Evolutionary conservation across 2,888 invertebrate genomes (phyloP).

Genomic region (Zhuqinia jingwanae): DNA sequence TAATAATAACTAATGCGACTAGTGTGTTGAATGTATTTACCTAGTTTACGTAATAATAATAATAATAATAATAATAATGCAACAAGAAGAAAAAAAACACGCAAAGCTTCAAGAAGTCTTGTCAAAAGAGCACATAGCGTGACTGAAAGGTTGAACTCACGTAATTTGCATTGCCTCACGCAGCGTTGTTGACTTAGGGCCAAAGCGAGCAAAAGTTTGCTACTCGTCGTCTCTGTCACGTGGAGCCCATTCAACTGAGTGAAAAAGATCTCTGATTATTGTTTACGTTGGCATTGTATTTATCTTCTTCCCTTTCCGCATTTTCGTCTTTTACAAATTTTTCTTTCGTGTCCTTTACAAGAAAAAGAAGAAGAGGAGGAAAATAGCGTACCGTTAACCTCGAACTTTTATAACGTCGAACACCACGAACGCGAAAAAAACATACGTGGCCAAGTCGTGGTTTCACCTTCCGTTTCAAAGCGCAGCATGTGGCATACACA

Average conservation of each 20-base stretch:
- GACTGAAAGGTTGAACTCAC: constrained; percentile 69
- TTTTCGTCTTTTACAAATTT: constrained; percentile 41
- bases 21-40: constrained; percentile 32
- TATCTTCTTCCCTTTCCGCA: constrained; percentile 27
- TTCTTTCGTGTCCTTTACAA: constrained; percentile 13
- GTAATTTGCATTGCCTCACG: constrained; percentile 65
- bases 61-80: neutral
- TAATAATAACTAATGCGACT: too few relatives aligned
- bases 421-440: neutral
- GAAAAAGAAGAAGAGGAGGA: neutral
- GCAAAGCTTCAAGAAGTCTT: constrained; percentile 28
- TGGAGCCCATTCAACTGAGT: constrained; percentile 20
- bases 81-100: neutral
- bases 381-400: constrained; percentile 56
- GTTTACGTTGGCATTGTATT: constrained; percentile 65
- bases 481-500: constrained; percentile 46
- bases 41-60: neutral
- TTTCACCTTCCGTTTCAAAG: constrained; percentile 70
- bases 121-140: constrained; percentile 61
- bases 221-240: constrained; percentile 49
- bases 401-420: constrained; percentile 42
- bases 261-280: constrained; percentile 51
- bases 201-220: constrained; percentile 47
- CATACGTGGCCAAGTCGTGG: constrained; percentile 46
- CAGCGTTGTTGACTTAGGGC: constrained; percentile 69